Evolutionary conservation across 2,888 invertebrate species (phyloP), one percentile per base, ranked within the genome.

Genomic region (Epirrhoe alternata): DNA sequence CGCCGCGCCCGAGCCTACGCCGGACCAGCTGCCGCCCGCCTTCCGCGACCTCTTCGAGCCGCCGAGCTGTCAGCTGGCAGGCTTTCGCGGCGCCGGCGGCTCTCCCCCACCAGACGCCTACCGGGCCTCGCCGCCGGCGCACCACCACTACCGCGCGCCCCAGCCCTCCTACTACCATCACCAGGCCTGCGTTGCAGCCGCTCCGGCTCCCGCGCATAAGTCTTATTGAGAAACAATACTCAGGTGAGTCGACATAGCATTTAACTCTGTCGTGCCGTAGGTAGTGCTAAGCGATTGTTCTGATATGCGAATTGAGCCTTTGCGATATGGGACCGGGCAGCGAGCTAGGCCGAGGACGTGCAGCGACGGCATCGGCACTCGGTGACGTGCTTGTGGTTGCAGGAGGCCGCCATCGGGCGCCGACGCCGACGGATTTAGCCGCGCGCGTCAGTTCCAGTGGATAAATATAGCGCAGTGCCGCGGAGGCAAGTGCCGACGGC

Each of bases 151-250:
- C 80, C 86, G 91, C 79, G 75, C 94, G 62, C 89, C 92, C 14
- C 90, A 90, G 53, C 90, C 92, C 51, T 86, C 92, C 45, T 91
- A 94, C 75, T 92, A 94, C 69, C 94, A 95, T 74, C 95, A 95
- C 76, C 95, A 94, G 82, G 94, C 95, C 72, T 95, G 95, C 85
- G 94, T 94, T 55, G 94, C 94, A 55, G 92, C 92, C 50, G 92
- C 86, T 58, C 91, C 92, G 45, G 85, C 92, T 57, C 87, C 91
- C 57, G 90, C 92, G 59, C 93, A 92, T 78, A 93, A 94, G 83
- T 93, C 92, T 76, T 92, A 93, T 88, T 93, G 92, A 93, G 88
- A 86, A 74, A 80, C 69, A 67, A 78, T 78, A 80, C 78, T 86
- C 86, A 92, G 92, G 92, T 92, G 76, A 90, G 88, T 42, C 12